Evolutionary conservation across 2,797 vertebrate genomes (phyloP), one percentile per base, ranked within the genome.

Genomic region (Manis crassicaudata): DNA sequence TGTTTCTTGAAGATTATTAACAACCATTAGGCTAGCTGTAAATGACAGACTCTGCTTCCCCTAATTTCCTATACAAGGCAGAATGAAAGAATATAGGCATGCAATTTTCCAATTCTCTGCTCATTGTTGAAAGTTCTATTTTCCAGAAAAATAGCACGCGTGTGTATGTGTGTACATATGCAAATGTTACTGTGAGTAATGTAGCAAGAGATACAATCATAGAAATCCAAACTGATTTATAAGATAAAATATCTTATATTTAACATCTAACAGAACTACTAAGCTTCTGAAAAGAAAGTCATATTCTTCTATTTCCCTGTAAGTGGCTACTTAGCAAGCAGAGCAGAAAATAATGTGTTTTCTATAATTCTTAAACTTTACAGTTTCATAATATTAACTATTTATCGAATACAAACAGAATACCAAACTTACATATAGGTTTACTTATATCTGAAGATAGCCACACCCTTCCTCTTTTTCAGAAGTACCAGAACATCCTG

Each of bases 1-100:
- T 40, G 16, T 81, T 86, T 90, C 58, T 88, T 84, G 12, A 56
- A 58, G 29, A 76, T 90, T 76, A 84, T 65, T 84, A 94, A 80
- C 14, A 65, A 88, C 7, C 37, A 68, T 23, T 67, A 65, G 12
- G 5, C 5, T 88, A 65, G 7, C 35, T 88, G 7, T 9, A 88
- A 76, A 67, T 12, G 8, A 35, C 5, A 93, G 25, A 63, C 29
- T 25, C 12, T 73, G 29, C 7, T 83, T 76, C 16, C 14, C 70
- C 23, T 76, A 63, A 84, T 62, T 90, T 90, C 72, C 29, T 72
- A 40, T 16, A 65, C 20, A 70, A 56, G 60, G 5, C 14, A 94
- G 54, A 92, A 84, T 72, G 58, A 81, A 83, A 80, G 2, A 83
- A 86, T 43, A 20, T 25, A 35, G 14, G 5, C 27, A 93, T 14